Conservation (phyloP, 1,140 invertebrate genomes). For the Apis cerana region DNA sequence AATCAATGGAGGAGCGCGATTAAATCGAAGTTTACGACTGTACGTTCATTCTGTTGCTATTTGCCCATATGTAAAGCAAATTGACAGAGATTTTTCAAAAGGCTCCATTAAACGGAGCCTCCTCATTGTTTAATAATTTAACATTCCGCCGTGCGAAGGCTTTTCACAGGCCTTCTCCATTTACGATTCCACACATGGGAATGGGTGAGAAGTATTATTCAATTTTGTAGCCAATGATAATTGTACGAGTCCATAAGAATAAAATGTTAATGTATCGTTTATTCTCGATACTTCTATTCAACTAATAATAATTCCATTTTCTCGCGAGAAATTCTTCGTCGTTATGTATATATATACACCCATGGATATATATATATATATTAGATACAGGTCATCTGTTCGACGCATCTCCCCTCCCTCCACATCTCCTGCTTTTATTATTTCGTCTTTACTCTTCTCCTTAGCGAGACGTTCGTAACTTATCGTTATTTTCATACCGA, state of each 20-base stretch:
- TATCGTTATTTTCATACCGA: neutral
- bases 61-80: neutral
- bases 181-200: neutral
- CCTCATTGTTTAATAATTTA: no score
- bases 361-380: neutral
- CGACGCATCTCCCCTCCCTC: neutral
- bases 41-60: neutral
- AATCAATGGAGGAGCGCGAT: constrained; percentile 10
- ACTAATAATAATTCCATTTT: neutral
- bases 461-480: constrained; percentile 10
- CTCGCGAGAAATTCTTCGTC: no score
- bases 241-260: no score
- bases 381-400: neutral
- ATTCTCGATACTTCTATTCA: no score
- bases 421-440: neutral
- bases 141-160: no score
- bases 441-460: neutral
- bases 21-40: constrained; percentile 8
- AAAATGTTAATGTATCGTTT: no score
- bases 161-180: no score
- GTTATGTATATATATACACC: neutral
- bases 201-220: neutral
- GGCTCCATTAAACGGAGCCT: neutral
- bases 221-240: no score
- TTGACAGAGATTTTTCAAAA: neutral